These are phyloP conservation scores for Oryzias melastigma DNA, from an alignment of 2,113 vertebrate genomes.

Conservation along the genomic window DNA sequence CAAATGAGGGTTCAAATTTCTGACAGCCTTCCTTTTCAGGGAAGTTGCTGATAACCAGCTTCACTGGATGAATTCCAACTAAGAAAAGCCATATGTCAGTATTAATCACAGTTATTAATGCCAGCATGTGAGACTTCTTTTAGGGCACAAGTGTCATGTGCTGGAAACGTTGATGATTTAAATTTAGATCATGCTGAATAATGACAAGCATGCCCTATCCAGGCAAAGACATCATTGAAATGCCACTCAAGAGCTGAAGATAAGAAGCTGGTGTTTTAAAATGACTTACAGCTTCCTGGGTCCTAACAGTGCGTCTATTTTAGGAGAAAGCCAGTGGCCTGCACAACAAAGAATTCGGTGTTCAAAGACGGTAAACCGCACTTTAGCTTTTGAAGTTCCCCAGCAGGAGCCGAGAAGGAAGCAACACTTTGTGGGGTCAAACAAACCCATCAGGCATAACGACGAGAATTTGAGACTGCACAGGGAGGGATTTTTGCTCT, in stretches of 20 bases:
- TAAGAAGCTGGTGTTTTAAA: slow-evolving; percentile 30
- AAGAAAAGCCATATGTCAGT: slow-evolving; percentile 47
- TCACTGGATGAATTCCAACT: slow-evolving; percentile 27
- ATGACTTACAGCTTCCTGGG: slow-evolving; percentile 28
- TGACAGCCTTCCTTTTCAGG: slow-evolving; percentile 13
- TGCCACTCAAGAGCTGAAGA: slow-evolving; percentile 47
- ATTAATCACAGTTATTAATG: slow-evolving; percentile 50
- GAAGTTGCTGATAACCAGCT: slow-evolving; percentile 31
- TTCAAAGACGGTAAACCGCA: slow-evolving; percentile 37
- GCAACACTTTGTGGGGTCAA: slow-evolving; percentile 36
- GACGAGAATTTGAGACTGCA: too few species aligned
- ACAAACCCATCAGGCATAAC: slow-evolving; percentile 18
- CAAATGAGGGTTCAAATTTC: slow-evolving; percentile 31
- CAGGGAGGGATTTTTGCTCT: neutral
- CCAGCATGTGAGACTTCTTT: slow-evolving; percentile 29
- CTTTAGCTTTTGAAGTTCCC: slow-evolving; percentile 30
- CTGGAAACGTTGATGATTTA: slow-evolving; percentile 50
- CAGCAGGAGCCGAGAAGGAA: slow-evolving; percentile 27
- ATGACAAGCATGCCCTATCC: slow-evolving; percentile 26
- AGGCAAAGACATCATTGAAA: slow-evolving; percentile 51
- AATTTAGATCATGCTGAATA: slow-evolving; percentile 63
- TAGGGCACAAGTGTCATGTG: slow-evolving; percentile 32
- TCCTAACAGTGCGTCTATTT: slow-evolving; percentile 56
- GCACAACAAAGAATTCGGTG: slow-evolving; percentile 20
- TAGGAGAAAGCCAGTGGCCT: slow-evolving; percentile 21